These are phyloP conservation scores for Harlomillsia oculata DNA, from an alignment of 1,140 invertebrate genomes.

Conservation along the genomic window DNA sequence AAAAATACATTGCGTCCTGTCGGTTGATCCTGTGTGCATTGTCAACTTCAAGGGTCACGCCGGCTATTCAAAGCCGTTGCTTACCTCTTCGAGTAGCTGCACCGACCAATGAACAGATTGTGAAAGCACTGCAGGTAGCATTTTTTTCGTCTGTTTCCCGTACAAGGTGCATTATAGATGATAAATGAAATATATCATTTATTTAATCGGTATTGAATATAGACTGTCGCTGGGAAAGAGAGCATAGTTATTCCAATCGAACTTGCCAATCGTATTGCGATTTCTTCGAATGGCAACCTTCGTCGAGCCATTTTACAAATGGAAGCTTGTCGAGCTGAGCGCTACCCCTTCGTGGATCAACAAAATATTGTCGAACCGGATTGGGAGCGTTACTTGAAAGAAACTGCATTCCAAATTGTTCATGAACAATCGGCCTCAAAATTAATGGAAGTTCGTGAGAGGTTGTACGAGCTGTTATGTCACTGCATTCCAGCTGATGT, in stretches of 20 bases:
- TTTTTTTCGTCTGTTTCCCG: neutral
- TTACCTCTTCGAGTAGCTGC: slow-evolving; percentile 82
- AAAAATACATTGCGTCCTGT: slow-evolving; percentile 94
- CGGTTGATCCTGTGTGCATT: slow-evolving; percentile 90
- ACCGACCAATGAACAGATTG: slow-evolving; percentile 69
- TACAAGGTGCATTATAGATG: too few species aligned
- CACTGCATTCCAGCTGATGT: slow-evolving; percentile 89
- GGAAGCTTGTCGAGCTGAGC: slow-evolving; percentile 85
- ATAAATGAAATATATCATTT: neutral
- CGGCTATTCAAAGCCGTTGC: slow-evolving; percentile 89
- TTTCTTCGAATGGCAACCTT: slow-evolving; percentile 79
- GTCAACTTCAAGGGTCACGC: slow-evolving; percentile 87
- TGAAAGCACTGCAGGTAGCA: slow-evolving; percentile 48
- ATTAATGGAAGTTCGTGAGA: slow-evolving; percentile 70
- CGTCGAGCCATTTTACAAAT: slow-evolving; percentile 84
- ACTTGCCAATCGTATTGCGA: slow-evolving; percentile 66
- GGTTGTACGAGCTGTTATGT: slow-evolving; percentile 85
- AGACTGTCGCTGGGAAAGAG: slow-evolving; percentile 76
- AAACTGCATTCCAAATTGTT: slow-evolving; percentile 79
- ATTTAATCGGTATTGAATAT: slow-evolving; percentile 41
- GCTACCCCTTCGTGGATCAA: slow-evolving; percentile 46
- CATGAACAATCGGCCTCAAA: slow-evolving; percentile 77
- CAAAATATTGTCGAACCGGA: slow-evolving; percentile 57
- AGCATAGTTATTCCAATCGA: slow-evolving; percentile 64
- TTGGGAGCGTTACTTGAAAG: slow-evolving; percentile 81